Base-by-base conservation (phyloP, 2,113 vertebrate genomes). In the Limanda limanda region DNA sequence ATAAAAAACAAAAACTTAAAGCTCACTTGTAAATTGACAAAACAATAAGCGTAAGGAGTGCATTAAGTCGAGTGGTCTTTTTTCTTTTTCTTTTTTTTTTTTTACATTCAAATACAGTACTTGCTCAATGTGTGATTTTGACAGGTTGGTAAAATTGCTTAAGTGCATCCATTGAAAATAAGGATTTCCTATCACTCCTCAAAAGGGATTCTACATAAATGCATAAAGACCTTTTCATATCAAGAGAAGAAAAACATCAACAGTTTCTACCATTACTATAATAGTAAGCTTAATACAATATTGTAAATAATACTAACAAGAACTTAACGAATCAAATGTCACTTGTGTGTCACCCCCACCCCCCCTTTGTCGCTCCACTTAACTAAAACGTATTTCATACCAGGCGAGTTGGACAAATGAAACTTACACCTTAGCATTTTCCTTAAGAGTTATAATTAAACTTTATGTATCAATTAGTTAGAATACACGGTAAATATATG, bases 51-150 rank as follows among this genome's bases (percentile, higher is more conserved):
- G 75, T 79, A 87, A 90, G 84, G 76, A 92, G 89, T 90, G 90
- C 91, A 92, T 91, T 86, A 82, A 70, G 86, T 90, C 74, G 82
- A 86, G 86, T 89, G 84, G 74, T 88, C 72, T 73, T 86, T 74
- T 78, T 86, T 88, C 66, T 75, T 81, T 79, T 75, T 86, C n/a
- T 74, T 78, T 27, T 87, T 87, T 87, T 81, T 88, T 83, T 64
- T 88, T 87, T 93, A 95, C 94, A 94, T 94, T 95, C 94, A 94
- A 93, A 94, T 91, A 92, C 87, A 87, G 88, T 86, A 88, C 86
- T 90, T 92, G 85, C 90, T 91, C 86, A 85, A 90, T 90, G 84
- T 88, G 86, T 89, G 89, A 91, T 86, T 92, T 84, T 6, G 85
- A 91, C 90, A 91, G 84, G 91, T 92, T 89, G 88, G 87, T 92